A percentile compares a stretch with the other conserved stretches of the same genome.
These are phyloP conservation scores for Aselliscus stoliczkanus DNA, from an alignment of 2,797 vertebrate genomes.

Conservation along the genomic window DNA sequence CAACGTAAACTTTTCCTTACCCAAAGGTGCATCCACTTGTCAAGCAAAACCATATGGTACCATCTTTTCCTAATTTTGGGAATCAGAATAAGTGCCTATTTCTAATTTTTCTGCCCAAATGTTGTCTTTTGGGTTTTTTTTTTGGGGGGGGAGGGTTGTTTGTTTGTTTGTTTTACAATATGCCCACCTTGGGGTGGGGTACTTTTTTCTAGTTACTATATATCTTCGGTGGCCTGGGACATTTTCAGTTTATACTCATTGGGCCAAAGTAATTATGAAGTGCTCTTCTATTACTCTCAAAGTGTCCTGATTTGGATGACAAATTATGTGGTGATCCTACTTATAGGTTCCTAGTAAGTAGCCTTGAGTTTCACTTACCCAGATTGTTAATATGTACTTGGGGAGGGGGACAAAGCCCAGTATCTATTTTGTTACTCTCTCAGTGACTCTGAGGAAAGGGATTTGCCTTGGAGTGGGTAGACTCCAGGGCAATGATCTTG, in stretches of 20 bases:
- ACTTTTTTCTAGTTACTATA: not conserved
- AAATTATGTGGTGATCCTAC: not conserved
- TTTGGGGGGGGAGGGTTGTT: not conserved
- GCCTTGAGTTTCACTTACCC: not conserved
- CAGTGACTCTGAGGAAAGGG: not conserved
- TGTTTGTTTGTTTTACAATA: not conserved
- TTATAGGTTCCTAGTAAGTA: not conserved
- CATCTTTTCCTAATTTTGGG: not conserved
- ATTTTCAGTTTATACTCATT: not conserved
- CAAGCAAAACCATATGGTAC: not conserved
- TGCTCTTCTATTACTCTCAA: not conserved
- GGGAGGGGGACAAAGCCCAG: not conserved
- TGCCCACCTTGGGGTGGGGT: not conserved
- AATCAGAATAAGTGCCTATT: not conserved
- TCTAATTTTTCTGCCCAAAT: not conserved
- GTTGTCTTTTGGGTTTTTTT: not conserved
- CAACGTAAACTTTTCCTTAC: not conserved
- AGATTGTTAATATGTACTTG: not conserved
- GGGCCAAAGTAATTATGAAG: not conserved
- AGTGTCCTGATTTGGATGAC: not conserved
- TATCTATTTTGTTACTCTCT: not conserved
- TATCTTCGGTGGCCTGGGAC: not conserved
- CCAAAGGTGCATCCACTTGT: not conserved
- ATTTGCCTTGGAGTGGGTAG: not conserved
- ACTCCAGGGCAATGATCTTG: not conserved